Evolutionary conservation across 2,113 vertebrate species (phyloP).

Genomic region (Cololabis saira): DNA sequence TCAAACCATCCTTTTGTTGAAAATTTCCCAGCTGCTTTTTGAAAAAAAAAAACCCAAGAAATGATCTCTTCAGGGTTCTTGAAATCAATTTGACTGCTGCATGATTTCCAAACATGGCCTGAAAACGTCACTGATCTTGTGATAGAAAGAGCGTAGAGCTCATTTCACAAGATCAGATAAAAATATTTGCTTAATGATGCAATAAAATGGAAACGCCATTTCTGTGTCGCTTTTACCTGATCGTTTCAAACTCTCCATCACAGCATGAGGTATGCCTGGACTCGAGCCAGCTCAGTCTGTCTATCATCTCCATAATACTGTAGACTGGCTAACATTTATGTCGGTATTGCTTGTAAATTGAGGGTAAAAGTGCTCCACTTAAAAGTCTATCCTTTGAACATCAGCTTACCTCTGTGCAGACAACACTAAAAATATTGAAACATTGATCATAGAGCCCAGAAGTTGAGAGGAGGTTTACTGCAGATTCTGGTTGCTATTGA

Average conservation of each 20-base stretch:
- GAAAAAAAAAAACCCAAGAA: conserved; percentile 62
- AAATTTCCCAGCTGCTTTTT: conserved; percentile 65
- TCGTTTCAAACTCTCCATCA: conserved; percentile 67
- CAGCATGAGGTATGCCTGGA: conserved; percentile 68
- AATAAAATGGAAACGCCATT: conserved; percentile 54
- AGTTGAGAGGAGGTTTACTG: conserved; percentile 16
- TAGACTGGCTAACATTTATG: conserved; percentile 60
- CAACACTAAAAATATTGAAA: background rate
- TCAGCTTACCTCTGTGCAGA: conserved; percentile 29
- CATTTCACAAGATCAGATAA: conserved; percentile 52
- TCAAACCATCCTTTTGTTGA: conserved; percentile 54
- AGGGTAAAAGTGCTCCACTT: conserved; percentile 54
- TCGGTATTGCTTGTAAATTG: conserved; percentile 45
- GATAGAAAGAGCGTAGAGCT: conserved; percentile 27
- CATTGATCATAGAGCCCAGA: conserved; percentile 12
- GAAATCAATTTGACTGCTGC: conserved; percentile 69
- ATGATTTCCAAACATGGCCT: conserved; percentile 64
- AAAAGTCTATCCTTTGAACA: conserved; percentile 48
- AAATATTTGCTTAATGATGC: conserved; percentile 35
- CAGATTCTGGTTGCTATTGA: too few relatives aligned
- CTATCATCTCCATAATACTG: conserved; percentile 60
- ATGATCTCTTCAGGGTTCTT: conserved; percentile 71
- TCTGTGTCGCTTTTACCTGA: conserved; percentile 73
- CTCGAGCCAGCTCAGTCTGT: conserved; percentile 53
- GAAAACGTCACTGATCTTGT: conserved; percentile 61